Percentiles rank a stretch among this genome's conserved stretches.
Evolutionary conservation across 2,888 invertebrate genomes (phyloP).

Genomic region (Aproaerema taeniolella): DNA sequence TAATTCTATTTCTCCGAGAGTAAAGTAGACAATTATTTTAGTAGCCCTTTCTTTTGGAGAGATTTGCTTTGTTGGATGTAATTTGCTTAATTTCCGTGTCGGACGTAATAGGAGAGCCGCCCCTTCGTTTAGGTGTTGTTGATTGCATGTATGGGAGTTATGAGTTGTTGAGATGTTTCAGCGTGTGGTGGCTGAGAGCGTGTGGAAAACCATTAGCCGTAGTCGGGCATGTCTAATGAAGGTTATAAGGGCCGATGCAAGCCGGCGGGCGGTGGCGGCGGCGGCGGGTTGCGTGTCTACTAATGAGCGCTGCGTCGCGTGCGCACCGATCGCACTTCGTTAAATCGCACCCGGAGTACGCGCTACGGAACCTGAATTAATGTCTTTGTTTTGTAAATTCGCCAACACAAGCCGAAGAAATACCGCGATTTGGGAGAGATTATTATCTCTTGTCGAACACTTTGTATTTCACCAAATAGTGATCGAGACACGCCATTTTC

Average conservation of each 20-base stretch:
- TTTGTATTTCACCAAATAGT: too few relatives aligned
- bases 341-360: constrained; percentile 56
- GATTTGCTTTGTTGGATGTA: constrained; percentile 70
- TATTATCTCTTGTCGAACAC: too few relatives aligned
- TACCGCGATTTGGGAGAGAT: constrained; percentile 1
- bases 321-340: constrained; percentile 57
- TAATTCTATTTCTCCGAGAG: constrained; percentile 76
- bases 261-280: not conserved
- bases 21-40: constrained; percentile 76
- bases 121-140: constrained; percentile 28
- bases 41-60: constrained; percentile 74
- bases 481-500: too few relatives aligned
- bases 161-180: constrained; percentile 14
- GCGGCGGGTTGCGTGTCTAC: constrained; percentile 56
- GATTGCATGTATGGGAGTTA: constrained; percentile 29
- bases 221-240: constrained; percentile 51
- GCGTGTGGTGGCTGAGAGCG: constrained; percentile 23
- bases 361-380: constrained; percentile 30
- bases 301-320: constrained; percentile 67
- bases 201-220: constrained; percentile 48
- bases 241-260: constrained; percentile 29
- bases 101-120: constrained; percentile 56
- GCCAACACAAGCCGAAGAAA: constrained; percentile 18
- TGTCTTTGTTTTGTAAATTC: constrained; percentile 41
- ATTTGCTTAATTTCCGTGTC: constrained; percentile 72